Evolutionary conservation across 2,113 vertebrate genomes (phyloP).

Genomic region (Otis tarda): DNA sequence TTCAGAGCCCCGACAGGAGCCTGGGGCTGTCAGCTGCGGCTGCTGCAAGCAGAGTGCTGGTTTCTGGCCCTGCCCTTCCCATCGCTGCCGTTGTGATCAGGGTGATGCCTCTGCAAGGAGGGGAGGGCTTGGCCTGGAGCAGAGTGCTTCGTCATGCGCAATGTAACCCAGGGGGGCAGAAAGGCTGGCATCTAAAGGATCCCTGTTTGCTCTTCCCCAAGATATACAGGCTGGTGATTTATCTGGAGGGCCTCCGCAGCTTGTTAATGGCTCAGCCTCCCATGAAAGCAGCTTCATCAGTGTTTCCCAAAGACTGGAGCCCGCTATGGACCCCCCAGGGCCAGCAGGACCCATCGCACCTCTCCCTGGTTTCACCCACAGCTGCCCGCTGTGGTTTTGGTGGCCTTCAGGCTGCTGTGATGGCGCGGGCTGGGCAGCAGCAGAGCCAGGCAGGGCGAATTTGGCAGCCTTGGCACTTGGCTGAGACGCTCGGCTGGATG

Average conservation of each 20-base stretch:
- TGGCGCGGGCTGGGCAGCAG: not conserved
- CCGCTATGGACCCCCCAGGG: rapidly evolving
- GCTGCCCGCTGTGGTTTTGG: too few relatives aligned
- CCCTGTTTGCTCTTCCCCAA: not conserved
- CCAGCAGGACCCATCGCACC: rapidly evolving
- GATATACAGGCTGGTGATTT: not conserved
- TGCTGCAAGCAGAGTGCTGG: not conserved
- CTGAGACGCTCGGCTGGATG: not conserved
- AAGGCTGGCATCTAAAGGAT: not conserved
- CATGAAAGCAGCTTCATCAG: not conserved
- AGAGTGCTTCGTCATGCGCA: rapidly evolving
- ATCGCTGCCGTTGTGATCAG: rapidly evolving
- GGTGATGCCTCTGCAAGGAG: not conserved
- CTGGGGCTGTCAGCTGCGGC: rapidly evolving
- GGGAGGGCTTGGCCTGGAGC: not conserved
- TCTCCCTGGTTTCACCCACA: not conserved
- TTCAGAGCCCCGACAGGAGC: rapidly evolving
- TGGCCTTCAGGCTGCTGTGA: not conserved
- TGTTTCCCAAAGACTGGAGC: not conserved
- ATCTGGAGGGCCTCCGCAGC: not conserved
- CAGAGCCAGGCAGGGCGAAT: not conserved
- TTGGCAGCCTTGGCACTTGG: not conserved
- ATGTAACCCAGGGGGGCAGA: not conserved
- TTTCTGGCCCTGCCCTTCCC: not conserved
- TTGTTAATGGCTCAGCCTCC: not conserved